Evolutionary conservation across 2,797 vertebrate genomes (phyloP).

Genomic region (Poecilia picta): DNA sequence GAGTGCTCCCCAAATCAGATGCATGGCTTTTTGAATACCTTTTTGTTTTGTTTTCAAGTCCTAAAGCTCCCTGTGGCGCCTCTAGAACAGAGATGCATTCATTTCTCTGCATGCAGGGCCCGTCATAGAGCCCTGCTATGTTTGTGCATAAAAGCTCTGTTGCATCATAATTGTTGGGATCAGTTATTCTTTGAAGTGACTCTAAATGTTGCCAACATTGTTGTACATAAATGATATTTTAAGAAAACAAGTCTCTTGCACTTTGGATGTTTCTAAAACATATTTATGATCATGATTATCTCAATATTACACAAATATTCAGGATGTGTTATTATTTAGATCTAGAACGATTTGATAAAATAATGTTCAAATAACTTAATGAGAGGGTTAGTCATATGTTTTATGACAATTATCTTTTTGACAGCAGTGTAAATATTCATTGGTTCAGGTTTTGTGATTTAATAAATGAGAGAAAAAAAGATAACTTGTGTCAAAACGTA

Average conservation of each 20-base stretch:
- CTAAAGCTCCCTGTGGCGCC: neutral
- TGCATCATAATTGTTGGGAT: neutral
- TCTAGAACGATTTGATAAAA: neutral
- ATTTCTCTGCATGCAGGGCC: neutral
- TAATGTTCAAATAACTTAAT: neutral
- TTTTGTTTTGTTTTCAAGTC: neutral
- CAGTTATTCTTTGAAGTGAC: neutral
- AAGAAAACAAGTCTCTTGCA: neutral
- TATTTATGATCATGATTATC: neutral
- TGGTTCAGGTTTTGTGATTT: neutral
- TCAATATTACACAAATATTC: neutral
- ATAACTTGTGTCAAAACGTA: neutral
- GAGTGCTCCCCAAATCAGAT: neutral
- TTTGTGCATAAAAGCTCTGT: slow-evolving; percentile 1
- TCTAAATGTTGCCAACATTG: neutral
- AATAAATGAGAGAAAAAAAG: neutral
- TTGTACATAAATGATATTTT: neutral
- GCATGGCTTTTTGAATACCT: neutral
- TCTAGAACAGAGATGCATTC: slow-evolving; percentile 6
- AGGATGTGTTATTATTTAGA: neutral
- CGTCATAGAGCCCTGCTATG: neutral
- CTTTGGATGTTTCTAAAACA: neutral
- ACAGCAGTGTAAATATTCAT: neutral
- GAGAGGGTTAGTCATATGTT: neutral
- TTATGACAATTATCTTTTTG: neutral